phyloP scores from a whole-genome alignment of 2,113 vertebrate genomes.

The Casuarius casuarius region DNA sequence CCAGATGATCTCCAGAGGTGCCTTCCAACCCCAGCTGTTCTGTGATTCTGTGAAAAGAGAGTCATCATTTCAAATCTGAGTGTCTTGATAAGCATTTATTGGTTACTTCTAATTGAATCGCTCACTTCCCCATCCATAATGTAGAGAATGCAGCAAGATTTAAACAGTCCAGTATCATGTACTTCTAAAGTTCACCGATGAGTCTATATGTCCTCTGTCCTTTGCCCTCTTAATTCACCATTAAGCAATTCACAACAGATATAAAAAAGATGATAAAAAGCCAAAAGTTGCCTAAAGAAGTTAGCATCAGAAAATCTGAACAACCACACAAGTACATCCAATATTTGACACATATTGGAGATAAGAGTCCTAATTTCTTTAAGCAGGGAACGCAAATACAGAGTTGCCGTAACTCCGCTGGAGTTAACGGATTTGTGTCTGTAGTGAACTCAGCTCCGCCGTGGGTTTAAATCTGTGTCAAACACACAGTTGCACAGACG shows the following conservation, averaged over 20 bases:
- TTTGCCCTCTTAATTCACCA: background rate
- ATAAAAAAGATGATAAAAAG: background rate
- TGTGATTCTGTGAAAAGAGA: background rate
- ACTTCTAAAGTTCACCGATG: background rate
- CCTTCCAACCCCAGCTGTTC: background rate
- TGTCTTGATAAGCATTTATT: background rate
- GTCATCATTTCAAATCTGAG: background rate
- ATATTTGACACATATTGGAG: background rate
- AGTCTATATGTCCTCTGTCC: background rate
- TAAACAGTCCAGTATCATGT: background rate
- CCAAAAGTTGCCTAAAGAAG: background rate
- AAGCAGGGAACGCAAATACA: background rate
- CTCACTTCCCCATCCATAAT: background rate
- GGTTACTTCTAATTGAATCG: background rate
- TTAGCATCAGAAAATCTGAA: background rate
- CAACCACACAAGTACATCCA: accelerated
- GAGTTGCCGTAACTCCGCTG: background rate
- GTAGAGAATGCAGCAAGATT: background rate
- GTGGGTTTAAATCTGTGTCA: background rate
- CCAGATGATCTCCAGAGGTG: background rate
- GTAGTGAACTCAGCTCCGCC: background rate
- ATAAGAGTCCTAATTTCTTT: accelerated
- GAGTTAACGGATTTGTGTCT: background rate
- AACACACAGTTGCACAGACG: background rate
- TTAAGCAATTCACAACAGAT: background rate